These are phyloP conservation scores for Apis laboriosa DNA, from an alignment of 1,140 invertebrate species.

Conservation along the genomic window DNA sequence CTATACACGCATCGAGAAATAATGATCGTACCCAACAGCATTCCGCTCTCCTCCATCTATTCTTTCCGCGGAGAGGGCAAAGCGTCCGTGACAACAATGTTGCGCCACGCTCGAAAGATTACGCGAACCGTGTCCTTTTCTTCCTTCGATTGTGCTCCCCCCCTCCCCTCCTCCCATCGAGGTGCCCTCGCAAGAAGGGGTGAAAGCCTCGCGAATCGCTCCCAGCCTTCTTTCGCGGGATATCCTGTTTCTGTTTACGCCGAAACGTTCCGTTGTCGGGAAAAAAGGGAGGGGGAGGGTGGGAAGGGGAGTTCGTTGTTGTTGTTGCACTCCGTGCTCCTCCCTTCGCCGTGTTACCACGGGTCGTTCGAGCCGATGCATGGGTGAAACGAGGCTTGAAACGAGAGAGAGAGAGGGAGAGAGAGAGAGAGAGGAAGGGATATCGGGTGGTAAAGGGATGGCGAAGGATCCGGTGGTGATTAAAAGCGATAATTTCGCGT, in stretches of 20 bases:
- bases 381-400: background rate
- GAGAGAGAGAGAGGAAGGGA: background rate
- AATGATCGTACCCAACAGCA: slow-evolving; percentile 60
- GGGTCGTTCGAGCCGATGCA: background rate
- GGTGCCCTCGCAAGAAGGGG: background rate
- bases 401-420: background rate
- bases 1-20: slow-evolving; percentile 55
- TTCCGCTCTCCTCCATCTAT: slow-evolving; percentile 39
- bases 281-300: background rate
- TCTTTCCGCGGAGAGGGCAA: slow-evolving; percentile 36
- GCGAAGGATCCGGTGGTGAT: background rate
- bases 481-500: slow-evolving; percentile 21
- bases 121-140: slow-evolving; percentile 42
- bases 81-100: slow-evolving; percentile 56
- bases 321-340: background rate
- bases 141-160: slow-evolving; percentile 28
- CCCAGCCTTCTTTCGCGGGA: slow-evolving; percentile 27
- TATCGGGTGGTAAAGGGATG: background rate
- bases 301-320: background rate
- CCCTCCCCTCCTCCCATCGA: too few species aligned
- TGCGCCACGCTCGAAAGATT: slow-evolving; percentile 54
- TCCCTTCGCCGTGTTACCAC: background rate
- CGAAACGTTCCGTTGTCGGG: slow-evolving; percentile 1
- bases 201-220: slow-evolving; percentile 23
- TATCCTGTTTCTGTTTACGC: slow-evolving; percentile 20